Evolutionary conservation across 2,888 invertebrate genomes (phyloP), one percentile per base, ranked within the genome.

Genomic region (Tubulanus polymorphus): DNA sequence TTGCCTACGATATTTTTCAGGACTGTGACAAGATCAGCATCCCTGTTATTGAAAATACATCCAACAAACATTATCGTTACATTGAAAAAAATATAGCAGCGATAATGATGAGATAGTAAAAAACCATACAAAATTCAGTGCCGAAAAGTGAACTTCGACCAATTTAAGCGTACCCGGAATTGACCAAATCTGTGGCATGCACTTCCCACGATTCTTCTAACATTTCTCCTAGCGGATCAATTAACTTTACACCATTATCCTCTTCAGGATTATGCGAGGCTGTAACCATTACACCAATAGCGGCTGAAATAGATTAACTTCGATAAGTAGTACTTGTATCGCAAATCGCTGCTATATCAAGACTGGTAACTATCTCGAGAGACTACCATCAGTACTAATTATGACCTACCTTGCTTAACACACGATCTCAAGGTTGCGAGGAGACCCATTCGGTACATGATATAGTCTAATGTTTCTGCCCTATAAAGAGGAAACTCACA

Each of bases 161-260:
- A n/a, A n/a, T n/a, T n/a, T n/a, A n/a, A n/a, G n/a, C n/a, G n/a
- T 75, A 88, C 88, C 83, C 68, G 64, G 88, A 88, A 81, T 95
- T 95, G 10, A 89, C 93, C 51, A 96, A 81, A 69, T 86, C 83
- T 0, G 94, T 93, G 1, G 95, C 95, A 70, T 90, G 85, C 54
- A 79, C 82, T 80, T 99, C 99, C 97, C 97, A 99, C 58, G 86
- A 86, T 57, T 86, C 82, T 63, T 93, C 91, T 69, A 99, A 79
- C 99, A 99, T 99, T 81, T 96, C 96, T 0, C 99, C 99, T 63
- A 85, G 85, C 1, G 95, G 94, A 80, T 99, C 97, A 46, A 99
- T 87, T 48, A 99, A 81, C 79, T 99, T 99, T 2, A 95, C 90
- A 1, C 97, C 97, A 79, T 97, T 97, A 75, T 97, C 97, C 0